Evolutionary conservation across 2,797 vertebrate species (phyloP), one percentile per base, ranked within the genome.

Genomic region (Neoniphon sammara): DNA sequence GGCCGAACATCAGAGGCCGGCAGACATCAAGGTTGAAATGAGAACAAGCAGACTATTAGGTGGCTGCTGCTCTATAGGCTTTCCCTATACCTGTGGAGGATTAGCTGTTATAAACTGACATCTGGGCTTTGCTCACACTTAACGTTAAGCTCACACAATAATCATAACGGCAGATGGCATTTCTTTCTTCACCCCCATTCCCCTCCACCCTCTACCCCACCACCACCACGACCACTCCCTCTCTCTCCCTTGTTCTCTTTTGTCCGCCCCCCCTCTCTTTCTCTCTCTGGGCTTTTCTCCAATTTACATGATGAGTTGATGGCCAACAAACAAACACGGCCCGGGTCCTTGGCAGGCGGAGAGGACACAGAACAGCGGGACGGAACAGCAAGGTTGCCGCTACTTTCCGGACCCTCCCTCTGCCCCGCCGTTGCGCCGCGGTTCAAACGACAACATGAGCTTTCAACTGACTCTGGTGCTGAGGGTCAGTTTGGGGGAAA

Each of bases 301-400:
- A 90, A 82, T 83, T 82, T 69, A 74, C 67, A 65, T 58, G 71
- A 77, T 75, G 78, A 83, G 76, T 70, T 47, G 66, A 83, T 62
- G 75, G 85, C 85, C 86, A 87, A 78, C 83, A 88, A 80, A 84
- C 85, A 89, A 88, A 86, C 78, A 80, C 44, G 90, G 84, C 82
- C 60, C 21, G 2, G 3, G 76, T 83, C 77, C 80, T 73, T 58
- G 27, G 75, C 83, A 74, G 78, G 70, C 73, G 17, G 75, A 70
- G 76, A 87, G 81, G 85, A 90, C 84, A 84, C 82, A 42, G 75
- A 86, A 85, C 91, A 89, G 88, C 75, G 56, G 88, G 89, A 70
- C 84, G 85, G 85, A 86, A 86, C 89, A 88, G 89, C 80, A 66
- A 89, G 83, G 88, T 82, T 83, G 82, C 78, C 73, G 39, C 76